These are phyloP conservation scores for Enteromius fasciolatus DNA, from an alignment of 2,797 vertebrate genomes.

Conservation along the genomic window DNA sequence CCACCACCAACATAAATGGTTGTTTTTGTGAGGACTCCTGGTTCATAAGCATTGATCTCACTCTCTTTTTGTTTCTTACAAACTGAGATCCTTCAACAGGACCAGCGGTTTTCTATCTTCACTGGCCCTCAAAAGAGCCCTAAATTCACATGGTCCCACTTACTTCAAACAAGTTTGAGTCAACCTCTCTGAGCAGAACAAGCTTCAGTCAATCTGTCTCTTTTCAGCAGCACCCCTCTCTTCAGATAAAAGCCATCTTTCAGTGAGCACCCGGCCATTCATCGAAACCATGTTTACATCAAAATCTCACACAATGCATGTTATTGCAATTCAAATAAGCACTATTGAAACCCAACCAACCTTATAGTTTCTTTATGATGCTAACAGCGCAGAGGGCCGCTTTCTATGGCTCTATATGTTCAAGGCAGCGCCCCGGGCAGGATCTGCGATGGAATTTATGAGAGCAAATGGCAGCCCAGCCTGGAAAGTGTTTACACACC, in stretches of 20 bases:
- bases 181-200: constrained; percentile 18
- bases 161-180: constrained; percentile 49
- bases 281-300: constrained; percentile 70
- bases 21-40: constrained; percentile 14
- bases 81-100: constrained; percentile 49
- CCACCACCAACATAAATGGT: neutral
- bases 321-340: constrained; percentile 62
- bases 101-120: constrained; percentile 54
- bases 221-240: constrained; percentile 20
- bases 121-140: constrained; percentile 60
- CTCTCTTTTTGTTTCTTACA: constrained; percentile 30
- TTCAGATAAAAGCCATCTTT: constrained; percentile 59
- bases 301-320: constrained; percentile 67
- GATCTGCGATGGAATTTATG: constrained; percentile 71
- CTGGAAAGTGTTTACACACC: constrained; percentile 45
- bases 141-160: constrained; percentile 57
- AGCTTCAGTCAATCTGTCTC: constrained; percentile 42
- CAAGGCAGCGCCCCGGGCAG: constrained; percentile 63
- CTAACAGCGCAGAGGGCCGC: constrained; percentile 65
- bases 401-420: constrained; percentile 69
- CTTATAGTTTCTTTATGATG: constrained; percentile 66
- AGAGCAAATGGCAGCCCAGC: constrained; percentile 33
- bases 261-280: constrained; percentile 65
- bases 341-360: constrained; percentile 55
- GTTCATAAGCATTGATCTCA: constrained; percentile 13